phyloP scores from a whole-genome alignment of 2,888 invertebrate genomes.

The Apamea anceps region DNA sequence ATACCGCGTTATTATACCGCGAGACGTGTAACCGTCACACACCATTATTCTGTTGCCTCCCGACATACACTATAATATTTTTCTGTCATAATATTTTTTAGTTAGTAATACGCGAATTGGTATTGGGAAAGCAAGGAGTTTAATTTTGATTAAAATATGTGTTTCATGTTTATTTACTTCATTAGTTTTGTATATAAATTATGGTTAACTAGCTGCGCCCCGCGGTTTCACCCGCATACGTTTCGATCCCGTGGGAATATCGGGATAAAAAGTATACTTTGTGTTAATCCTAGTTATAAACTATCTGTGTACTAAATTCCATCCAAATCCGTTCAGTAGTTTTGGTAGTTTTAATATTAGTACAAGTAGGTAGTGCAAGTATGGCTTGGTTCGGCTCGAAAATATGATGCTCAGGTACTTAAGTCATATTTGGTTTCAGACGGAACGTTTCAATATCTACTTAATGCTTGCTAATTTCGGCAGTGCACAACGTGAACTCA shows the following conservation, averaged over 20 bases:
- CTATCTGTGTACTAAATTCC: too few relatives aligned
- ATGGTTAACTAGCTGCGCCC: background rate
- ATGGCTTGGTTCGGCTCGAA: background rate
- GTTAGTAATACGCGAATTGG: slow-evolving; percentile 7
- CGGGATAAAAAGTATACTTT: too few relatives aligned
- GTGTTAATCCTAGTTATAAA: too few relatives aligned
- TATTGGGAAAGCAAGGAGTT: background rate
- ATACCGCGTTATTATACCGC: slow-evolving; percentile 63
- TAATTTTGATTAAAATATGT: background rate
- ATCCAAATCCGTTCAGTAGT: too few relatives aligned
- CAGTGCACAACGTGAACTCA: background rate
- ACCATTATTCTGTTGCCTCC: slow-evolving; percentile 42
- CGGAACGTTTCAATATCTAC: slow-evolving; percentile 2
- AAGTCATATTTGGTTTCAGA: background rate
- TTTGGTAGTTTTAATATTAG: too few relatives aligned
- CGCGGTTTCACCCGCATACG: too few relatives aligned
- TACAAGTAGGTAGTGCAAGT: too few relatives aligned
- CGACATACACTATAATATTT: slow-evolving; percentile 24
- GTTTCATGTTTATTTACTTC: background rate
- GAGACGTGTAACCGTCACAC: slow-evolving; percentile 52
- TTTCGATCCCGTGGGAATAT: too few relatives aligned
- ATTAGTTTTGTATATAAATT: background rate
- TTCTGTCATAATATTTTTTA: slow-evolving; percentile 17
- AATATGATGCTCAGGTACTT: background rate
- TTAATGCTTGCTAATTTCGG: background rate